These are phyloP conservation scores for Struthidea cinerea DNA, from an alignment of 2,113 vertebrate genomes.

Conservation along the genomic window DNA sequence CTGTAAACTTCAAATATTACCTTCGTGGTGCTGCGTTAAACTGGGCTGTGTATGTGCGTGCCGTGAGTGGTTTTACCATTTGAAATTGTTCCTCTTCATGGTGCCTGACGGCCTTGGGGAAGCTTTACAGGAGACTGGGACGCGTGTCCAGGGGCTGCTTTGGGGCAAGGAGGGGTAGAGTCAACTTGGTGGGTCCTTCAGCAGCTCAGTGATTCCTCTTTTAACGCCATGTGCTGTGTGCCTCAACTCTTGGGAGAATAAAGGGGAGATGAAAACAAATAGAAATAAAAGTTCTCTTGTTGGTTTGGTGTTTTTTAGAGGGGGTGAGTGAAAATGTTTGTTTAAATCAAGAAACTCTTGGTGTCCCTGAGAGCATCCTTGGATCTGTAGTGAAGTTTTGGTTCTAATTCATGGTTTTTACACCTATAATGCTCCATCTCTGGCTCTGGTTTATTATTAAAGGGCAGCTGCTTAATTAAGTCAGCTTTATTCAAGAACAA, in stretches of 20 bases:
- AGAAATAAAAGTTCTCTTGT: background rate
- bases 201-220: background rate
- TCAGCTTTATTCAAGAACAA: background rate
- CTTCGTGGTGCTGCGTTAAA: background rate
- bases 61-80: background rate
- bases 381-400: background rate
- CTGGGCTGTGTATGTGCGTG: background rate
- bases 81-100: background rate
- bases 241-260: background rate
- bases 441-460: background rate
- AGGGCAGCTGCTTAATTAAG: background rate
- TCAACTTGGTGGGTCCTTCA: background rate
- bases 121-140: background rate
- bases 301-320: background rate
- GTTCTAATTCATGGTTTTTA: background rate
- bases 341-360: background rate
- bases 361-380: background rate
- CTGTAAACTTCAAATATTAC: conserved; percentile 63
- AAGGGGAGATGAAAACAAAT: background rate
- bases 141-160: rapidly evolving
- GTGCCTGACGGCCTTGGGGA: background rate
- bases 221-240: rapidly evolving
- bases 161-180: background rate
- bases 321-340: rapidly evolving
- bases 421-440: background rate